A percentile compares a stretch with the other conserved stretches of the same genome.
phyloP scores from a whole-genome alignment of 2,888 invertebrate genomes.

The Cheilosia urbana region DNA sequence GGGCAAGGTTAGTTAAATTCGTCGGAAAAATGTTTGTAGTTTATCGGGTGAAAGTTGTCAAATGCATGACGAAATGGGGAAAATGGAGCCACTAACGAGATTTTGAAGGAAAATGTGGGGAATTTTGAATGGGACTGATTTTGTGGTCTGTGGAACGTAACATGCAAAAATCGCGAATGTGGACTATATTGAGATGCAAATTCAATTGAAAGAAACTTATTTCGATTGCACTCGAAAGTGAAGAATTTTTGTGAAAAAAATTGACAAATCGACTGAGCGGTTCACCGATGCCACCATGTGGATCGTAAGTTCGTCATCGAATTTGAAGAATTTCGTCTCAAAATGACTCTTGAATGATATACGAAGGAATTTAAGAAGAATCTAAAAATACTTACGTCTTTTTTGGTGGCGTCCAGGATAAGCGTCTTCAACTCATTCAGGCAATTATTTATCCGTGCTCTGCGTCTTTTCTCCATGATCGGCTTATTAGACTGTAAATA shows the following conservation, averaged over 20 bases:
- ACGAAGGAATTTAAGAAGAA: neutral
- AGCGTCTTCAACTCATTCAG: slow-evolving; percentile 94
- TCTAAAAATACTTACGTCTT: slow-evolving; percentile 90
- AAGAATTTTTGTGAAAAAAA: too few species aligned
- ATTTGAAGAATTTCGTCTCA: neutral
- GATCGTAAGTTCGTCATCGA: neutral
- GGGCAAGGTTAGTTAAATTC: slow-evolving; percentile 17
- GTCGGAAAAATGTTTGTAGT: neutral
- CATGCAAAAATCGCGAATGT: neutral
- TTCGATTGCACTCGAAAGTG: too few species aligned
- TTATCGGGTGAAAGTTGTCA: neutral
- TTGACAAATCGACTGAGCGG: too few species aligned
- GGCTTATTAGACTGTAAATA: slow-evolving; percentile 93
- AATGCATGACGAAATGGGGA: neutral
- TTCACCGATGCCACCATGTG: neutral
- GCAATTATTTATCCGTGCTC: slow-evolving; percentile 95
- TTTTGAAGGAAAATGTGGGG: neutral
- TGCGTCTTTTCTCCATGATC: slow-evolving; percentile 95
- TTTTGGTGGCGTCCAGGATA: slow-evolving; percentile 93
- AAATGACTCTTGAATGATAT: neutral
- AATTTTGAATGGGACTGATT: neutral
- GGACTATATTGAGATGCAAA: too few species aligned
- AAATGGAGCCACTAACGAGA: neutral
- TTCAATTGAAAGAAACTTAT: too few species aligned
- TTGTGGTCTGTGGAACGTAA: neutral